Conservation (phyloP, 2,888 invertebrate species). For the Hypsopygia costalis region DNA sequence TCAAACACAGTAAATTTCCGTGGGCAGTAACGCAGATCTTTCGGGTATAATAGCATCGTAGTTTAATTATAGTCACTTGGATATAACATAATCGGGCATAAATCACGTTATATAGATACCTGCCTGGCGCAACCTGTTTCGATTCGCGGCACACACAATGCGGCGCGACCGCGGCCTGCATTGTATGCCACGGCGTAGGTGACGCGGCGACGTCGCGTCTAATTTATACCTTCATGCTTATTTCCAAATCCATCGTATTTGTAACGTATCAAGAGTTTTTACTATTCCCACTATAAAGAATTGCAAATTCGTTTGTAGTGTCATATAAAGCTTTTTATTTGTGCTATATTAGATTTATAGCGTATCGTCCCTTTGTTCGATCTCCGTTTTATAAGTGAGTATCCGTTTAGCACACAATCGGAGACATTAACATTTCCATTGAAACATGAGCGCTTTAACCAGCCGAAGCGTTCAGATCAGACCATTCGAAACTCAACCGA, state of each 20-base stretch:
- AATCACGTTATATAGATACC: constrained; percentile 74
- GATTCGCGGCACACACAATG: constrained; percentile 69
- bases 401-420: constrained; percentile 72
- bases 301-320: constrained; percentile 57
- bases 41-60: constrained; percentile 64
- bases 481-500: constrained; percentile 28
- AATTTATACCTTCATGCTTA: constrained; percentile 77
- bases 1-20: constrained; percentile 48
- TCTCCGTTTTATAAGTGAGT: constrained; percentile 47
- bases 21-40: constrained; percentile 65
- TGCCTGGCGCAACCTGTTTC: constrained; percentile 78
- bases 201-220: constrained; percentile 36
- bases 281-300: constrained; percentile 52
- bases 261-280: constrained; percentile 50
- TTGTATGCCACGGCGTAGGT: constrained; percentile 50
- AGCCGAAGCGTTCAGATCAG: constrained; percentile 41
- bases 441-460: constrained; percentile 51
- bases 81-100: constrained; percentile 73
- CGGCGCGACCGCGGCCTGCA: constrained; percentile 39
- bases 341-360: constrained; percentile 62
- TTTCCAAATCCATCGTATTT: constrained; percentile 57
- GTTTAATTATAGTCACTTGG: constrained; percentile 71
- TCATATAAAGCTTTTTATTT: constrained; percentile 55
- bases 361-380: constrained; percentile 56
- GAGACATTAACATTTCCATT: constrained; percentile 69